phyloP scores from a whole-genome alignment of 2,888 invertebrate genomes.

The Meliscaeva auricollis region DNA sequence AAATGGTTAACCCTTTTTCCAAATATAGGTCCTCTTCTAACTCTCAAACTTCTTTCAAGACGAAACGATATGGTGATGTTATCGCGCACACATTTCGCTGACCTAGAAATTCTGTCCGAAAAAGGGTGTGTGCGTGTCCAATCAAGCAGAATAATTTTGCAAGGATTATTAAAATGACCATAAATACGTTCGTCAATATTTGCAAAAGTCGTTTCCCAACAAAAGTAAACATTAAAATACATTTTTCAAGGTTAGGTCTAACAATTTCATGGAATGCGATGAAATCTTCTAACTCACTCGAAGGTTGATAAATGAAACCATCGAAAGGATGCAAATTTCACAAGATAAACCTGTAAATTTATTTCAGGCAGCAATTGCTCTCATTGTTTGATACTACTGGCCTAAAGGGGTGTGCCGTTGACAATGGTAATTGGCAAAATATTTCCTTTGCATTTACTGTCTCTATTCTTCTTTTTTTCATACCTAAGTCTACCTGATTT shows the following conservation, averaged over 20 bases:
- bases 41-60: neutral
- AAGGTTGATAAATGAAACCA: no score
- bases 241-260: slow-evolving; percentile 48
- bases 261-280: slow-evolving; percentile 36
- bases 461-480: neutral
- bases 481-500: slow-evolving; percentile 23
- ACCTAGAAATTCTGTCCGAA: slow-evolving; percentile 5
- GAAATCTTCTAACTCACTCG: slow-evolving; percentile 29
- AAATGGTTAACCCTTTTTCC: slow-evolving; percentile 78
- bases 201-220: slow-evolving; percentile 42
- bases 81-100: neutral
- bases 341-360: slow-evolving; percentile 43
- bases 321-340: slow-evolving; percentile 48
- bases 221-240: slow-evolving; percentile 23
- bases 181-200: slow-evolving; percentile 65
- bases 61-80: neutral
- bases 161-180: slow-evolving; percentile 49
- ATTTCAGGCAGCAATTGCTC: slow-evolving; percentile 57
- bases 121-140: slow-evolving; percentile 16
- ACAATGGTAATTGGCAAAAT: slow-evolving; percentile 58
- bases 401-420: slow-evolving; percentile 71
- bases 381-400: slow-evolving; percentile 68
- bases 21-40: slow-evolving; percentile 40
- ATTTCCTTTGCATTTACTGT: neutral
- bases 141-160: neutral